phyloP scores from a whole-genome alignment of 2,113 vertebrate species.

The Eulemur rufifrons region DNA sequence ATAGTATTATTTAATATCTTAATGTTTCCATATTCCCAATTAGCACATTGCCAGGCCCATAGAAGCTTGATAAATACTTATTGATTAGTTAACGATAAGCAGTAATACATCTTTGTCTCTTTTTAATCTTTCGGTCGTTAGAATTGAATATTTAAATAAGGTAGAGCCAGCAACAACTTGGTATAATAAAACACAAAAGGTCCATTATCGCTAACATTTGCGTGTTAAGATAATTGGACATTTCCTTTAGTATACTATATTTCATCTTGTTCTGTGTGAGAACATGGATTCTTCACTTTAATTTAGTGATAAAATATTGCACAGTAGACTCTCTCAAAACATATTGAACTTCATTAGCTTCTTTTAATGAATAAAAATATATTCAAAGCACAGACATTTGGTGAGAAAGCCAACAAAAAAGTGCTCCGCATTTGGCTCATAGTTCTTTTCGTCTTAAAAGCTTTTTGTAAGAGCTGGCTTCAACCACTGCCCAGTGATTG shows the following conservation, averaged over 20 bases:
- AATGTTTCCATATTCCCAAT: background rate
- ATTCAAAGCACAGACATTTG: constrained; percentile 78
- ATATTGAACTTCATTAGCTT: constrained; percentile 54
- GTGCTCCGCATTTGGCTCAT: constrained; percentile 73
- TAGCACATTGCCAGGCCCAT: background rate
- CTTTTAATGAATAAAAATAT: constrained; percentile 80
- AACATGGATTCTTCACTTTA: constrained; percentile 55
- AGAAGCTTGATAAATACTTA: constrained; percentile 19
- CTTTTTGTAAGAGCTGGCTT: constrained; percentile 79
- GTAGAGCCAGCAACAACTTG: constrained; percentile 13
- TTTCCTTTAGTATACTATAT: constrained; percentile 34
- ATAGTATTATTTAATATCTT: background rate
- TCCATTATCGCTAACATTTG: constrained; percentile 30
- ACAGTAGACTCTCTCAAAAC: constrained; percentile 61
- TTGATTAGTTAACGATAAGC: background rate
- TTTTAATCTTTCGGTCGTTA: constrained; percentile 15
- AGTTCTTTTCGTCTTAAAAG: constrained; percentile 78
- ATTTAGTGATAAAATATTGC: constrained; percentile 56
- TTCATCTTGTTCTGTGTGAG: constrained; percentile 44
- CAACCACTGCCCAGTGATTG: constrained; percentile 76
- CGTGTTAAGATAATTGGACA: constrained; percentile 43
- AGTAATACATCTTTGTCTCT: constrained; percentile 6
- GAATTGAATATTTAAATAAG: constrained; percentile 41
- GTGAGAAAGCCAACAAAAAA: constrained; percentile 79
- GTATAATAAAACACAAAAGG: constrained; percentile 39